phyloP scores from a whole-genome alignment of 1,140 invertebrate species.

The Papilio xuthus region DNA sequence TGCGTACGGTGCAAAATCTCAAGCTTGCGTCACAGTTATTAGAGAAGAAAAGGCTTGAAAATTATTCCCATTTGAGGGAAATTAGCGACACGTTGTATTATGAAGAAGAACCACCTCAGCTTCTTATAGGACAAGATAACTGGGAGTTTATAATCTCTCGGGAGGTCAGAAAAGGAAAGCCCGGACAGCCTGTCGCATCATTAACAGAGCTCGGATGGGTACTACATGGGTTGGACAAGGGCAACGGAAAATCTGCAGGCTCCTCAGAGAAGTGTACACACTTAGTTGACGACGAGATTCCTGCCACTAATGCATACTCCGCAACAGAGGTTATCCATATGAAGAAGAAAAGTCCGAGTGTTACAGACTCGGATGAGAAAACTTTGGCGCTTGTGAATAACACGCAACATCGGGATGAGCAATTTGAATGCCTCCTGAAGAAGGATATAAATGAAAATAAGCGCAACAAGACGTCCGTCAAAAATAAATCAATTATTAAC shows the following conservation, averaged over 20 bases:
- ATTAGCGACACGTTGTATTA: conserved; percentile 6
- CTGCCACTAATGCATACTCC: conserved; percentile 32
- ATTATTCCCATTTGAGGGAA: background rate
- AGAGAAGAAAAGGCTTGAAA: background rate
- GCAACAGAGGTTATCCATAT: conserved; percentile 26
- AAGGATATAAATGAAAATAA: conserved; percentile 11
- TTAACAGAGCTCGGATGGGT: background rate
- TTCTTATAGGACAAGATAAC: conserved; percentile 31
- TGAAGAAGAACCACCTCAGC: conserved; percentile 8
- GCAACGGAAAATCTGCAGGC: background rate
- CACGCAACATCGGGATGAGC: conserved; percentile 34
- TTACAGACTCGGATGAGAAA: conserved; percentile 24
- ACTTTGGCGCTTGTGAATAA: conserved; percentile 17
- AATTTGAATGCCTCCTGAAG: conserved; percentile 41
- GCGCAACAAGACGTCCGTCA: background rate
- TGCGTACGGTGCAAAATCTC: background rate
- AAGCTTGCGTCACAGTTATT: conserved; percentile 3
- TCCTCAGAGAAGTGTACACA: background rate
- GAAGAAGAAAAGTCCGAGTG: conserved; percentile 11
- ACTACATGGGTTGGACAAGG: background rate
- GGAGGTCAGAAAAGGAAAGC: background rate
- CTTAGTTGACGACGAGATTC: background rate
- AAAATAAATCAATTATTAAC: background rate
- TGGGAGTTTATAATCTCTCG: background rate
- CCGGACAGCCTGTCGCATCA: background rate